Evolutionary conservation across 2,888 invertebrate species (phyloP).

Genomic region (Pristionchus entomophagus): DNA sequence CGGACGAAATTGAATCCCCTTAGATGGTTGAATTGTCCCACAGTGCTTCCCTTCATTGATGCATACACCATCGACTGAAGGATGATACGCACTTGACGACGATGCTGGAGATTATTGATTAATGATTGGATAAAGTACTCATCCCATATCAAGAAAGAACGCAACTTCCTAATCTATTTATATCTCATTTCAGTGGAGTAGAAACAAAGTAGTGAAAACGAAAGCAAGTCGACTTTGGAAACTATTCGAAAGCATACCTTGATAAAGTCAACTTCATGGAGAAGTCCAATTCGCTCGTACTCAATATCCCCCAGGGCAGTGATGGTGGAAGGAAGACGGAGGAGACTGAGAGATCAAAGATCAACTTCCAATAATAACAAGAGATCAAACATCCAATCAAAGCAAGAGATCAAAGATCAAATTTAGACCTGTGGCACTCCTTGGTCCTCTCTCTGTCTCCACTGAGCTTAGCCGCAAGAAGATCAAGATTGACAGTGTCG

Average conservation of each 20-base stretch:
- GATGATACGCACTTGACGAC: conserved; percentile 38
- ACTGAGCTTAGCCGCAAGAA: neutral
- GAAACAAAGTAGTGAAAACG: neutral
- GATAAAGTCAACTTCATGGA: conserved; percentile 6
- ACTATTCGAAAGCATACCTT: neutral
- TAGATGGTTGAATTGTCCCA: conserved; percentile 17
- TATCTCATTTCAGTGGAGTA: too few species aligned
- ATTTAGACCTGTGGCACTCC: neutral
- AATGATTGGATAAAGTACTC: too few species aligned
- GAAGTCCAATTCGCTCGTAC: conserved; percentile 21
- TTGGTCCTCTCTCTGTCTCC: neutral
- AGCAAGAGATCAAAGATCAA: conserved; percentile 3
- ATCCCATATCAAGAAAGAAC: too few species aligned
- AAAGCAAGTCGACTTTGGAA: neutral
- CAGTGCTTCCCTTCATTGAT: neutral
- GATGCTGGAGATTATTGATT: neutral
- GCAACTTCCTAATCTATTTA: too few species aligned
- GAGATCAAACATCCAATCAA: neutral
- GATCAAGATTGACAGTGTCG: conserved; percentile 8
- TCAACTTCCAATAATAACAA: neutral
- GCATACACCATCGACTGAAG: conserved; percentile 30
- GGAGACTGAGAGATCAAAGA: conserved; percentile 28
- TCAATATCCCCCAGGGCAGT: conserved; percentile 5
- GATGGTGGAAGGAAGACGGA: conserved; percentile 29
- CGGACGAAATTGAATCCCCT: conserved; percentile 17